Evolutionary conservation across 2,888 invertebrate species (phyloP).

Genomic region (Eilema griseolum): DNA sequence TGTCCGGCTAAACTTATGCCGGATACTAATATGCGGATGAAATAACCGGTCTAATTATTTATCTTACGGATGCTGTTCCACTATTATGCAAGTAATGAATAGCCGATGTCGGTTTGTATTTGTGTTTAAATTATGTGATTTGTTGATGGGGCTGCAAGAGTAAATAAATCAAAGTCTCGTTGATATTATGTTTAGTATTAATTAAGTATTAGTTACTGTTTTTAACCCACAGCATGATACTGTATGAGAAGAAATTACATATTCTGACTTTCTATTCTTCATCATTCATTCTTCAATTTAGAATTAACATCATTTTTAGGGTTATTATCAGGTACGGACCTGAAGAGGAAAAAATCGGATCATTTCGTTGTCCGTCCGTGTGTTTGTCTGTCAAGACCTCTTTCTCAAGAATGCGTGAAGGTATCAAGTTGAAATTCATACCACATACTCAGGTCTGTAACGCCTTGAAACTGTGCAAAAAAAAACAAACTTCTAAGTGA

Average conservation of each 20-base stretch:
- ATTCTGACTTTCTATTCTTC: too few relatives aligned
- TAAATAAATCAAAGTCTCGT: neutral
- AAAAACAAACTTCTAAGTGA: too few relatives aligned
- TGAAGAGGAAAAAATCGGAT: too few relatives aligned
- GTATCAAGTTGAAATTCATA: too few relatives aligned
- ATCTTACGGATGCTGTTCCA: slow-evolving; percentile 21
- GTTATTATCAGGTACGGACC: too few relatives aligned
- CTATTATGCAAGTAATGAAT: slow-evolving; percentile 5
- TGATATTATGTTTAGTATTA: neutral
- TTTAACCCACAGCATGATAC: neutral
- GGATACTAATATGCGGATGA: slow-evolving; percentile 40
- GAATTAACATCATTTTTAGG: too few relatives aligned
- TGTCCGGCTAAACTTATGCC: slow-evolving; percentile 44
- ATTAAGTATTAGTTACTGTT: neutral
- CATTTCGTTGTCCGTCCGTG: too few relatives aligned
- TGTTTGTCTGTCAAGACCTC: too few relatives aligned
- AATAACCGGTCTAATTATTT: slow-evolving; percentile 42
- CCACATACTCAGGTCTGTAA: too few relatives aligned
- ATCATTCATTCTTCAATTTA: too few relatives aligned
- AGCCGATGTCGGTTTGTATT: neutral
- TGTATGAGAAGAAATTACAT: neutral
- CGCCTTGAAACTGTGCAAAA: too few relatives aligned
- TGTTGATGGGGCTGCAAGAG: neutral
- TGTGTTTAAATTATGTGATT: neutral
- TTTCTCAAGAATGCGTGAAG: too few relatives aligned